These are phyloP conservation scores for Atopsyche davidsoni DNA, from an alignment of 1,140 invertebrate species.

Conservation along the genomic window DNA sequence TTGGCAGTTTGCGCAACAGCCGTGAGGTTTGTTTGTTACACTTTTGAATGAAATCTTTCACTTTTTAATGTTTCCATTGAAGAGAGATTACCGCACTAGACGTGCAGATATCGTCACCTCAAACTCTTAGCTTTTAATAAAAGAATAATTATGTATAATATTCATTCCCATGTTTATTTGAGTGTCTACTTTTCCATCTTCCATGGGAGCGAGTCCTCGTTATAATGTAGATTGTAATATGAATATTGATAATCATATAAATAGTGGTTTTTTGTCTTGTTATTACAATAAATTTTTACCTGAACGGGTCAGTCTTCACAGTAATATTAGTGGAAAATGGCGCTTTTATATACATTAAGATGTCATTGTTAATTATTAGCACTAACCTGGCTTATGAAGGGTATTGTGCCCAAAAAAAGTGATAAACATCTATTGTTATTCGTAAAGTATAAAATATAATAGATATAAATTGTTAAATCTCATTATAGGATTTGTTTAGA, in stretches of 20 bases:
- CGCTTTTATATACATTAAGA: conserved; percentile 11
- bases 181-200: background rate
- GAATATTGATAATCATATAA: conserved; percentile 1
- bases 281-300: background rate
- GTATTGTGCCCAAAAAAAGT: conserved; percentile 26
- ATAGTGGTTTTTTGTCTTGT: conserved; percentile 4
- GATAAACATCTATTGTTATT: conserved; percentile 29
- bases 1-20: too few relatives aligned
- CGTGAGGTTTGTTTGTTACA: too few relatives aligned
- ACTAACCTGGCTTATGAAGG: conserved; percentile 30
- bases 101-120: background rate
- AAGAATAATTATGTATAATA: background rate
- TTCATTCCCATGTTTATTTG: background rate
- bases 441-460: conserved; percentile 22
- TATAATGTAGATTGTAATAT: background rate
- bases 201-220: background rate
- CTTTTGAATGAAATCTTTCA: too few relatives aligned
- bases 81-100: background rate
- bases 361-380: conserved; percentile 23
- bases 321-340: background rate
- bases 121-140: conserved; percentile 3
- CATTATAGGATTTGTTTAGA: conserved; percentile 8
- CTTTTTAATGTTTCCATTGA: background rate
- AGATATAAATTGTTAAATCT: conserved; percentile 29
- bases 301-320: background rate